Evolutionary conservation across 2,797 vertebrate species (phyloP).

Genomic region (Pampus argenteus): DNA sequence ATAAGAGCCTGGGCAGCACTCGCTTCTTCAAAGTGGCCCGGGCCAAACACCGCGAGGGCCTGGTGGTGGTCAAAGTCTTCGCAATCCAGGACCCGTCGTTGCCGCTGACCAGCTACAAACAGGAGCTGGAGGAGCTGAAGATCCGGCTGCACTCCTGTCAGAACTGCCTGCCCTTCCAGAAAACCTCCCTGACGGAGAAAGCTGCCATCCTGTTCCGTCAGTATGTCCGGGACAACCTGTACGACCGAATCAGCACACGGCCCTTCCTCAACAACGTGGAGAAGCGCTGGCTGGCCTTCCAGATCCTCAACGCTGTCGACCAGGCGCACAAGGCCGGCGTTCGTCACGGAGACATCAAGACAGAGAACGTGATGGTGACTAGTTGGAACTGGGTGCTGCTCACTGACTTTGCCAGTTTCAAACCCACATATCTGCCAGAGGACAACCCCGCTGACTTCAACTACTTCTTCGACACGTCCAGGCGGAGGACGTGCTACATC

Average conservation of each 20-base stretch:
- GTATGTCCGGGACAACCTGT: constrained; percentile 96
- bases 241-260: constrained; percentile 96
- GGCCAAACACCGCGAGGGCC: constrained; percentile 94
- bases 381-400: constrained; percentile 99
- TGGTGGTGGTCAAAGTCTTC: constrained; percentile 97
- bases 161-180: constrained; percentile 97
- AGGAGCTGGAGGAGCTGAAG: constrained; percentile 97
- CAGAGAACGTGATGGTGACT: constrained; percentile 98
- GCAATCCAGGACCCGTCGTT: constrained; percentile 97
- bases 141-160: constrained; percentile 93
- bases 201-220: constrained; percentile 96
- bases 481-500: constrained; percentile 95
- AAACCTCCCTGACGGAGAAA: constrained; percentile 92
- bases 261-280: constrained; percentile 96
- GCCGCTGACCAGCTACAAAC: constrained; percentile 94
- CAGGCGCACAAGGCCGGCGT: constrained; percentile 96
- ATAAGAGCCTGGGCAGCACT: constrained; percentile 96
- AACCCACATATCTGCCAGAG: constrained; percentile 96
- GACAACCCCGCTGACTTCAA: constrained; percentile 99
- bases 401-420: constrained; percentile 98
- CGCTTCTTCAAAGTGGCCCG: constrained; percentile 98
- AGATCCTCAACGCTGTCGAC: constrained; percentile 94
- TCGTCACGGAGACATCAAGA: constrained; percentile 97
- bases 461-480: constrained; percentile 97
- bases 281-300: constrained; percentile 98